Evolutionary conservation across 1,140 invertebrate species (phyloP).

Genomic region (Mesaphorura yosii): DNA sequence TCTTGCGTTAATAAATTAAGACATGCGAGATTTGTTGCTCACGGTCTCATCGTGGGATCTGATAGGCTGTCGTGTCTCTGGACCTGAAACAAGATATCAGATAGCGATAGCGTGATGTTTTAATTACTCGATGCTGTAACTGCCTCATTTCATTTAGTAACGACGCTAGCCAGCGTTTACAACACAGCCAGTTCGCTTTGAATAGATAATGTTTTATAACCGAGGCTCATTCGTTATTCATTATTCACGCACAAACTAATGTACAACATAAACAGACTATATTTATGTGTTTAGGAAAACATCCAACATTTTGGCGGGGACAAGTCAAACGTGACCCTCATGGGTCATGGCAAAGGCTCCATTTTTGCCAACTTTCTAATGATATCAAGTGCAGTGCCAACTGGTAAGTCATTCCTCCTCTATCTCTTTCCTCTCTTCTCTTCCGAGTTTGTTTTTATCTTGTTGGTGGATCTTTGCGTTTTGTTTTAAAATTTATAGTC

Average conservation of each 20-base stretch:
- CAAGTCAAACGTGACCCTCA: conserved; percentile 78
- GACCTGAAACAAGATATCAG: too few relatives aligned
- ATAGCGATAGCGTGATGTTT: too few relatives aligned
- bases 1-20: too few relatives aligned
- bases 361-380: conserved; percentile 89
- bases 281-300: conserved; percentile 69
- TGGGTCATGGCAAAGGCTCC: conserved; percentile 89
- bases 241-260: not conserved
- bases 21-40: too few relatives aligned
- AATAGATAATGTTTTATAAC: not conserved
- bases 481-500: too few relatives aligned
- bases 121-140: not conserved
- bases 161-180: not conserved
- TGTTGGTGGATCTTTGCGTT: too few relatives aligned
- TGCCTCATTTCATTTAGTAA: not conserved
- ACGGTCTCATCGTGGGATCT: too few relatives aligned
- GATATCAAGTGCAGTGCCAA: conserved; percentile 78
- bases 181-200: not conserved
- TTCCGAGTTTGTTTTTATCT: too few relatives aligned
- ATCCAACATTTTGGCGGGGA: conserved; percentile 85
- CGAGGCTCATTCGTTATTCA: not conserved
- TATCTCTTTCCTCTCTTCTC: conserved; percentile 2
- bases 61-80: too few relatives aligned
- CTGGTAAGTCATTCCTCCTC: conserved; percentile 59
- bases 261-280: too few relatives aligned